Percentiles rank a stretch among this genome's conserved stretches.
Evolutionary conservation across 2,888 invertebrate genomes (phyloP).

Genomic region (Troides helena): DNA sequence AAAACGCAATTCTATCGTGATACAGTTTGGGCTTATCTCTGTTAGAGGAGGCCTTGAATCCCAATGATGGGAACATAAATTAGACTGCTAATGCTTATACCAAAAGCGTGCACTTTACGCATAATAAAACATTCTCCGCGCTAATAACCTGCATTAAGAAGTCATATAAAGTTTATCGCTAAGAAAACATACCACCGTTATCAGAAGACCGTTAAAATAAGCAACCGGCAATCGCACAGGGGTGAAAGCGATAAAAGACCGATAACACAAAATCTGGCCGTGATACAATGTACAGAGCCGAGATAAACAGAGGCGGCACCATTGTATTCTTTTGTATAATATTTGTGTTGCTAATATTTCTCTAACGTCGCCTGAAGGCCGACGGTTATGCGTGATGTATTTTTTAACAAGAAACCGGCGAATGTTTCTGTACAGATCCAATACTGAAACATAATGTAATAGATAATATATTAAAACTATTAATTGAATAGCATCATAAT

Average conservation of each 20-base stretch:
- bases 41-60: too few relatives aligned
- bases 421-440: conserved; percentile 15
- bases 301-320: conserved; percentile 37
- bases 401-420: conserved; percentile 14
- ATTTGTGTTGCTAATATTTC: conserved; percentile 40
- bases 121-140: background rate
- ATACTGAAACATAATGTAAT: background rate
- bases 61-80: too few relatives aligned
- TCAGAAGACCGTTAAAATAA: conserved; percentile 39
- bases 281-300: conserved; percentile 32
- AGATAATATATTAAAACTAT: background rate
- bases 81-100: background rate
- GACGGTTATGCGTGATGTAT: conserved; percentile 21
- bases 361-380: conserved; percentile 36
- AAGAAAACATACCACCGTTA: conserved; percentile 38
- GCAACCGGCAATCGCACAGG: conserved; percentile 30
- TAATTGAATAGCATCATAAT: too few relatives aligned
- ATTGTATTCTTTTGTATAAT: conserved; percentile 36
- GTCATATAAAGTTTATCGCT: conserved; percentile 30
- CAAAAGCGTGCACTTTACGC: background rate
- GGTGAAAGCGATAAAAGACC: conserved; percentile 49
- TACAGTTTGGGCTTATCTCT: too few relatives aligned
- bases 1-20: too few relatives aligned
- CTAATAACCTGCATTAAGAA: conserved; percentile 13
- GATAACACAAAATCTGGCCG: conserved; percentile 32